A percentile compares a stretch with the other conserved stretches of the same genome.
Evolutionary conservation across 2,113 vertebrate genomes (phyloP).

Genomic region (Bagarius yarrelli): DNA sequence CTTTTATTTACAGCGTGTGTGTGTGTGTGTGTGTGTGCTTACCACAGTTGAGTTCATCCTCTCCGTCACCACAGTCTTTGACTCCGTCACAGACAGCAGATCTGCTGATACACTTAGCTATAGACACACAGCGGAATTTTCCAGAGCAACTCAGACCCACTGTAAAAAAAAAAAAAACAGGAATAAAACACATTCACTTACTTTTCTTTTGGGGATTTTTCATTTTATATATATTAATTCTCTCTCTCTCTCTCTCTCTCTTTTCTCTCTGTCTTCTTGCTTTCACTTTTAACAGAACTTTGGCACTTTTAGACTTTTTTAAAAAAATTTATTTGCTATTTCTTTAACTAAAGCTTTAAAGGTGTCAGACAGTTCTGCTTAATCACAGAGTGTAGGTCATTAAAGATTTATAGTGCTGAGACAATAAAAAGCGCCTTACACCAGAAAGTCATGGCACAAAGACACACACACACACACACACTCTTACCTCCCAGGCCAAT

Average conservation of each 20-base stretch:
- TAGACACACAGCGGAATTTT: conserved; percentile 55
- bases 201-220: no score
- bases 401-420: conserved; percentile 38
- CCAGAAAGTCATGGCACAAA: not conserved
- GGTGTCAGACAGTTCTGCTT: conserved; percentile 6
- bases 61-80: conserved; percentile 52
- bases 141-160: conserved; percentile 59
- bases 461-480: conserved; percentile 31
- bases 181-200: not conserved
- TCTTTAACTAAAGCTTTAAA: no score
- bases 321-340: no score
- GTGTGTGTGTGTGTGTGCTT: conserved; percentile 1
- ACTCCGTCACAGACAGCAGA: conserved; percentile 56
- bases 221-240: no score
- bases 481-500: conserved; percentile 57
- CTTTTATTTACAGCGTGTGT: conserved; percentile 3
- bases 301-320: no score
- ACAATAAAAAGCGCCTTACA: conserved; percentile 34
- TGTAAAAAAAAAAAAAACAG: conserved; percentile 12
- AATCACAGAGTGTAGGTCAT: conserved; percentile 34
- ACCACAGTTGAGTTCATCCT: conserved; percentile 61
- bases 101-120: conserved; percentile 49
- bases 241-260: no score
- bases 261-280: no score
- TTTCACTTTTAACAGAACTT: no score